Percentiles rank a stretch among this genome's conserved stretches.
Evolutionary conservation across 92 coral and sea anemone genomes (phyloP).

Genomic region (Palythoa grandiflora): DNA sequence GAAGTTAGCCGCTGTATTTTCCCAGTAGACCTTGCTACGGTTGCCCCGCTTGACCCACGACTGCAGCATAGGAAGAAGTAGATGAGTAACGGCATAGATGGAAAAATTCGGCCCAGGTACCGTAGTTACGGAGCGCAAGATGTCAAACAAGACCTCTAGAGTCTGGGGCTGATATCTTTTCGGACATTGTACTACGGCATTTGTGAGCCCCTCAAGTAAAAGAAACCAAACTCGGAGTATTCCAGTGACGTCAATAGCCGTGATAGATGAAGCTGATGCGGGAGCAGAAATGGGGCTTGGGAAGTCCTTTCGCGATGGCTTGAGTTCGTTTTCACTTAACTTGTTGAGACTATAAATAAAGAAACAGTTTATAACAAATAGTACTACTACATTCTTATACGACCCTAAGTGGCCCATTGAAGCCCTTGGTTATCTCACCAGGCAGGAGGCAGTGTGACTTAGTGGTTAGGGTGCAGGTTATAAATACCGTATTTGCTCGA

Average conservation of each 20-base stretch:
- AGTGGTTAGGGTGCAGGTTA: too few species aligned
- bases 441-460: too few species aligned
- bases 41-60: slow-evolving; percentile 96
- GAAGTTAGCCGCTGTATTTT: slow-evolving; percentile 97
- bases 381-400: too few species aligned
- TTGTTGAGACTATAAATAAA: slow-evolving; percentile 42
- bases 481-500: too few species aligned
- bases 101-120: slow-evolving; percentile 99
- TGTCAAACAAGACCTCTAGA: slow-evolving; percentile 92
- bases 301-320: slow-evolving; percentile 57
- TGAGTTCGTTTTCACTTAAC: slow-evolving; percentile 34
- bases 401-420: too few species aligned
- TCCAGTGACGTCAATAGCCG: slow-evolving; percentile 98
- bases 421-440: too few species aligned
- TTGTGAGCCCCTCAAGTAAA: slow-evolving; percentile 95
- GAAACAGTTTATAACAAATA: neutral
- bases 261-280: slow-evolving; percentile 81
- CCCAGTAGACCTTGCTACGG: slow-evolving; percentile 93
- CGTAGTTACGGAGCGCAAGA: slow-evolving; percentile 86
- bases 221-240: slow-evolving; percentile 98
- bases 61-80: slow-evolving; percentile 94
- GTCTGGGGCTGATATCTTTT: slow-evolving; percentile 98
- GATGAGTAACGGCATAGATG: slow-evolving; percentile 86
- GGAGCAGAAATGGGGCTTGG: slow-evolving; percentile 56
- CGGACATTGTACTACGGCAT: slow-evolving; percentile 96